phyloP scores from a whole-genome alignment of 2,888 invertebrate species.

The Phoenoteleia sp. region DNA sequence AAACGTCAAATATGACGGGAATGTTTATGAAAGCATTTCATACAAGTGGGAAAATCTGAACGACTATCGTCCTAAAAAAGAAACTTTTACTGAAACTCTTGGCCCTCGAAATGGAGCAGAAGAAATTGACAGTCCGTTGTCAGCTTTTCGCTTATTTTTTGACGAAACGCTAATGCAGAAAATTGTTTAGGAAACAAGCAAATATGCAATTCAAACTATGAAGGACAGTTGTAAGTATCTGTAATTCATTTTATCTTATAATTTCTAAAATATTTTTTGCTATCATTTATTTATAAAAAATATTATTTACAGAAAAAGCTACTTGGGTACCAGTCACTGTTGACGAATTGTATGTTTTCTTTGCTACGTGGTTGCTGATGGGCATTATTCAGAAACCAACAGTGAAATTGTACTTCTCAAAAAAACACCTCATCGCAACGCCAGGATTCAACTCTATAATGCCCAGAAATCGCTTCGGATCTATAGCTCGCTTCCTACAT shows the following conservation, averaged over 20 bases:
- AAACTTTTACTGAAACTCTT: conserved; percentile 9
- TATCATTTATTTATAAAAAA: conserved; percentile 13
- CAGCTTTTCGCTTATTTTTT: conserved; percentile 37
- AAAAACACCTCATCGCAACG: conserved; percentile 21
- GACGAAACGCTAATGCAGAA: conserved; percentile 23
- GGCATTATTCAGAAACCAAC: conserved; percentile 36
- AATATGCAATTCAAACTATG: conserved; percentile 10
- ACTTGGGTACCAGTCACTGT: conserved; percentile 19
- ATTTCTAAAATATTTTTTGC: not conserved
- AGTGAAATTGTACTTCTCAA: conserved; percentile 42
- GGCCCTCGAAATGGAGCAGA: conserved; percentile 38
- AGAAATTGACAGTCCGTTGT: no score
- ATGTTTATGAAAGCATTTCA: conserved; percentile 21
- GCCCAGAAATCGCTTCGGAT: conserved; percentile 11
- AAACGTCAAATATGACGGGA: not conserved
- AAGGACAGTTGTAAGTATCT: conserved; percentile 9
- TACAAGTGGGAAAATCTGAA: conserved; percentile 19
- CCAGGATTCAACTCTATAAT: conserved; percentile 18
- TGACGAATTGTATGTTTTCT: conserved; percentile 22
- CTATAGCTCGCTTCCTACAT: conserved; percentile 17
- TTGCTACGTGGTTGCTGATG: conserved; percentile 16
- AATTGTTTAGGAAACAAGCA: conserved; percentile 26
- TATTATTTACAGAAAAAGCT: conserved; percentile 15
- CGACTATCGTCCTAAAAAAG: conserved; percentile 14
- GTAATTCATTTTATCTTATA: conserved; percentile 17